Evolutionary conservation across 1,140 invertebrate genomes (phyloP).

Genomic region (Hycleus cichorii): DNA sequence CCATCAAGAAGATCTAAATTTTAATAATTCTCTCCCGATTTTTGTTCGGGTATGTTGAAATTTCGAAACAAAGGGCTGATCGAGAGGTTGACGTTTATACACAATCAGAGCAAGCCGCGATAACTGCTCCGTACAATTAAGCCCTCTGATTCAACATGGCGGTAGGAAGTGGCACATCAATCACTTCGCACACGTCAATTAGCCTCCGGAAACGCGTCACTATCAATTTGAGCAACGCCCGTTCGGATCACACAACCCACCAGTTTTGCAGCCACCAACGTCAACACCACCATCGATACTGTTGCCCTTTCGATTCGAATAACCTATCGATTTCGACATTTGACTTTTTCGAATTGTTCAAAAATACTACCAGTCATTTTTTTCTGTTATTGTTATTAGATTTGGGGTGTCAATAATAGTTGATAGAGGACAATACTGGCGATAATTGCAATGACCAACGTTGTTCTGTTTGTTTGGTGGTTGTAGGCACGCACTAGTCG

Average conservation of each 20-base stretch:
- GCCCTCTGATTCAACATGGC: conserved; percentile 37
- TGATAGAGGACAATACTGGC: conserved; percentile 23
- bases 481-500: conserved; percentile 31
- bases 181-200: conserved; percentile 43
- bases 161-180: conserved; percentile 39
- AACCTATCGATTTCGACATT: conserved; percentile 22
- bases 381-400: too few species aligned
- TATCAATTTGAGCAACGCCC: conserved; percentile 40
- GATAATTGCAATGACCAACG: conserved; percentile 30
- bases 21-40: too few species aligned
- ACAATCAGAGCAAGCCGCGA: conserved; percentile 30
- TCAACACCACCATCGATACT: too few species aligned
- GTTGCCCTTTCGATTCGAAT: conserved; percentile 14
- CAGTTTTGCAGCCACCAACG: conserved; percentile 7
- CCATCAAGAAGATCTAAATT: too few species aligned
- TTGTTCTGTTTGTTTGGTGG: conserved; percentile 35
- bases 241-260: conserved; percentile 32
- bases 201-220: conserved; percentile 40
- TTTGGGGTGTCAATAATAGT: too few species aligned
- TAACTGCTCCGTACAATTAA: conserved; percentile 32
- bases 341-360: conserved; percentile 16
- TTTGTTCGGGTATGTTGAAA: too few species aligned
- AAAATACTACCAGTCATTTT: background rate
- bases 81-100: conserved; percentile 28
- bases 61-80: too few species aligned